Evolutionary conservation across 2,888 invertebrate species (phyloP).

Genomic region (Thecophora atra): DNA sequence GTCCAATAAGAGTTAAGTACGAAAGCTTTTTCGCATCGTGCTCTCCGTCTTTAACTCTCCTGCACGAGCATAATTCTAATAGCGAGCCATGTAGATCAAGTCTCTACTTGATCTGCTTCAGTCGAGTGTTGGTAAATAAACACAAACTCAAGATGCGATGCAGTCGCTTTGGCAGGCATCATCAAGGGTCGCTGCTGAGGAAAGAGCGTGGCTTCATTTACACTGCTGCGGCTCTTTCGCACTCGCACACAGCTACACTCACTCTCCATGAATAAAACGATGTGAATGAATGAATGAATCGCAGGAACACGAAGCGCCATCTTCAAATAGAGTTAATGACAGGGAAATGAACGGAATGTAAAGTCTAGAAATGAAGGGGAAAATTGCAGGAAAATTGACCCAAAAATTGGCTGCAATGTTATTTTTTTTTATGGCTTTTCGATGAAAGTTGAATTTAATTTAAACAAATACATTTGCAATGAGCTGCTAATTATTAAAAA

Average conservation of each 20-base stretch:
- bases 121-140: slow-evolving; percentile 26
- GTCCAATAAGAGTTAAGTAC: too few species aligned
- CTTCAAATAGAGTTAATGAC: too few species aligned
- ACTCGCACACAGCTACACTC: too few species aligned
- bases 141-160: slow-evolving; percentile 23
- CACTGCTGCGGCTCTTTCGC: neutral
- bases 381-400: too few species aligned
- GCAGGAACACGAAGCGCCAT: neutral
- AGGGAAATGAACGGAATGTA: too few species aligned
- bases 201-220: slow-evolving; percentile 1
- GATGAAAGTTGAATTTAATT: too few species aligned
- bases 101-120: slow-evolving; percentile 34
- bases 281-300: neutral
- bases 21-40: neutral
- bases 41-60: neutral
- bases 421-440: too few species aligned
- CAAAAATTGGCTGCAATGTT: too few species aligned
- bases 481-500: too few species aligned
- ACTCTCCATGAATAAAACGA: too few species aligned
- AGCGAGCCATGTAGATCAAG: slow-evolving; percentile 33
- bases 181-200: neutral
- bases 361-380: too few species aligned
- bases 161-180: slow-evolving; percentile 2
- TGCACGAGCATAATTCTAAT: neutral
- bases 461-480: too few species aligned